A percentile compares a stretch with the other conserved stretches of the same genome.
These are phyloP conservation scores for Dysmachus trigonus DNA, from an alignment of 2,888 invertebrate species.

Conservation along the genomic window DNA sequence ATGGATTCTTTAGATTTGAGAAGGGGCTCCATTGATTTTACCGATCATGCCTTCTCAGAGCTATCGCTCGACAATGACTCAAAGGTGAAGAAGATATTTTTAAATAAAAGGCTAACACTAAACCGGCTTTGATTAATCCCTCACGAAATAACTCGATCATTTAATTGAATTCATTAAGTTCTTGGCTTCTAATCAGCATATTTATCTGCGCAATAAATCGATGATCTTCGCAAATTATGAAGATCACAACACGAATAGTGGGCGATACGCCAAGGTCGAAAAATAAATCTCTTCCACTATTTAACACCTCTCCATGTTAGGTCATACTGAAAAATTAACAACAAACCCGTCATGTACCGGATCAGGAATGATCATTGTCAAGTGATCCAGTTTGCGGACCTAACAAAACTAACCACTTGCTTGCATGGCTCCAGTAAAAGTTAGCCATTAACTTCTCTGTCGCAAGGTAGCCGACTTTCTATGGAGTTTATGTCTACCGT, in stretches of 20 bases:
- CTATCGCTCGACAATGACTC: neutral
- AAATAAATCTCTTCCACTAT: conserved; percentile 28
- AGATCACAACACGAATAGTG: conserved; percentile 19
- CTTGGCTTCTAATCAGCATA: neutral
- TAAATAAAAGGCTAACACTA: conserved; percentile 1
- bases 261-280: conserved; percentile 30
- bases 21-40: conserved; percentile 31
- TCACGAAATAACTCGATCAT: conserved; percentile 26
- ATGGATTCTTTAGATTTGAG: conserved; percentile 49
- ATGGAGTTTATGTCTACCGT: neutral
- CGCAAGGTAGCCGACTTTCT: conserved; percentile 23
- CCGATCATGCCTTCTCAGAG: neutral
- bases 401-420: conserved; percentile 28
- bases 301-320: conserved; percentile 31
- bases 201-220: conserved; percentile 28
- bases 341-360: neutral
- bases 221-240: neutral
- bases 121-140: conserved; percentile 12
- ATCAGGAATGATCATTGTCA: neutral
- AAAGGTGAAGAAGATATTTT: conserved; percentile 36
- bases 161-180: neutral
- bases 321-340: neutral
- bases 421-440: neutral
- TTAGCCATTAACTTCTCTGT: neutral
- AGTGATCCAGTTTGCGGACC: neutral